Evolutionary conservation across 2,888 invertebrate species (phyloP), one percentile per base, ranked within the genome.

Genomic region (Aphidoletes aphidimyza): DNA sequence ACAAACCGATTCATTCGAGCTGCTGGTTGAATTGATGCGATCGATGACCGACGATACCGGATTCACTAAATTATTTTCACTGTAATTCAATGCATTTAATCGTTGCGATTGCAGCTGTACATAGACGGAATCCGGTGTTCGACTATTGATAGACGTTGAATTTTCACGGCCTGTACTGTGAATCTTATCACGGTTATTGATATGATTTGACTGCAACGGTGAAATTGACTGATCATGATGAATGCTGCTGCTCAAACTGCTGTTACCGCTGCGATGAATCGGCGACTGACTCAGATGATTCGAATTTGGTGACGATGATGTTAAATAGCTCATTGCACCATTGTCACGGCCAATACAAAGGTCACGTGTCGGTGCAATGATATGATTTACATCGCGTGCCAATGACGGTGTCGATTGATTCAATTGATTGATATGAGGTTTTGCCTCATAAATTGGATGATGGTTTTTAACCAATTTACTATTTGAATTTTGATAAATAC

Each of bases 1-100:
- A 86, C 94, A 94, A 83, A 96, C 94, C 0, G 96, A 96, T 91
- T 97, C 96, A 87, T 94, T 95, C 30, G 96, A 96, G 91, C 96
- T 96, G 90, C 96, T 95, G 26, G 94, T 94, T 86, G 92, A 92
- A 86, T 88, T 87, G 26, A 87, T 87, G 59, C 87, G 86, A 86
- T 88, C 88, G 39, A 90, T 89, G 34, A 85, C 84, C 81, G 81
- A 81, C 19, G 81, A 59, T 34, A 42, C 69, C 17, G 84, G 84
- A 54, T 85, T 84, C 47, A 85, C 54, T 36, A 85, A 83, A 85
- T 85, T 85, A 78, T 78, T 83, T 69, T 85, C 85, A 78, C 84
- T 85, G 54, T 85, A 85, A 49, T 42, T 85, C 34, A 84, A 59
- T 49, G 85, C 83, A 83, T 85, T 85, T 42, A 83, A 78, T n/a